Evolutionary conservation across 1,140 invertebrate genomes (phyloP).

Genomic region (Cydia strobilella): DNA sequence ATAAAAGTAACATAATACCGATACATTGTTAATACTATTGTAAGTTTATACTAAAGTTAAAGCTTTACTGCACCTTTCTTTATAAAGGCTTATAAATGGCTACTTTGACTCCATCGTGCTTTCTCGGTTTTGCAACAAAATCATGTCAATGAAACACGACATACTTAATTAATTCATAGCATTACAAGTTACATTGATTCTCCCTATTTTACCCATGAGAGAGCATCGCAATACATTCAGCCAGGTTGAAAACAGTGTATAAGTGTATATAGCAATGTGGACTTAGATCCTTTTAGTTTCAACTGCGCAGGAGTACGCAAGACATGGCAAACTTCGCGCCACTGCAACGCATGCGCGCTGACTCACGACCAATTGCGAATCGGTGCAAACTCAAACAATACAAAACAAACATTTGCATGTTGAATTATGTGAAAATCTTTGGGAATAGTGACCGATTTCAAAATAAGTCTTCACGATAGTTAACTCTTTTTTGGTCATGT

Average conservation of each 20-base stretch:
- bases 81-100: neutral
- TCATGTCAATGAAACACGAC: neutral
- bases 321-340: constrained; percentile 8
- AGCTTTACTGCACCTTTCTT: neutral
- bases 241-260: neutral
- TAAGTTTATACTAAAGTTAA: neutral
- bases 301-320: constrained; percentile 11
- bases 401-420: constrained; percentile 4
- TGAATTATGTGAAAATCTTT: constrained; percentile 2
- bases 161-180: constrained; percentile 13
- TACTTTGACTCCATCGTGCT: neutral
- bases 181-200: constrained; percentile 9
- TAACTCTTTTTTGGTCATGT: neutral
- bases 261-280: neutral
- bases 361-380: constrained; percentile 22
- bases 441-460: neutral
- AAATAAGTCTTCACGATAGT: neutral
- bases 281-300: neutral
- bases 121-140: neutral
- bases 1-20: too few species aligned
- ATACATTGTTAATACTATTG: too few species aligned
- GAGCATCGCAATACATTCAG: neutral
- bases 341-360: constrained; percentile 5
- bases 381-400: constrained; percentile 26
- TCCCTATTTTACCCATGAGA: constrained; percentile 28